Conservation (phyloP, 2,797 vertebrate species). For the Catamblyrhynchus diadema region DNA sequence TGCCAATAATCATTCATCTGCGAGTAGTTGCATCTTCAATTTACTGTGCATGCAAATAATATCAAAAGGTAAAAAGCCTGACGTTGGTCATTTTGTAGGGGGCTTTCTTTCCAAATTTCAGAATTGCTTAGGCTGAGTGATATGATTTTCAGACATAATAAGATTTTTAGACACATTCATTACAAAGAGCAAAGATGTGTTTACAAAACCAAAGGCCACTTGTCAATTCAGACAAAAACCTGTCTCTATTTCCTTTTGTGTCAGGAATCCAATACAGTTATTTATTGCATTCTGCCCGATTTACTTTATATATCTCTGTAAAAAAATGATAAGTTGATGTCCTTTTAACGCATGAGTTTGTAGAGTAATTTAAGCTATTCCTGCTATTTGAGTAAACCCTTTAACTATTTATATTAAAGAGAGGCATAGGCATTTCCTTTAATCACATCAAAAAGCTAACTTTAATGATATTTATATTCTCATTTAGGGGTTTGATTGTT, state of each 20-base stretch:
- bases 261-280: background rate
- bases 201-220: background rate
- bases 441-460: background rate
- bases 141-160: background rate
- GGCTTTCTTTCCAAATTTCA: background rate
- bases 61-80: background rate
- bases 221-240: background rate
- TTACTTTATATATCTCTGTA: background rate
- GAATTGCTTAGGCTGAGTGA: background rate
- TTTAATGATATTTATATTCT: background rate
- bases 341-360: background rate
- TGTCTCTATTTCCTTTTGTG: background rate
- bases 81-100: background rate
- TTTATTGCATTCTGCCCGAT: background rate
- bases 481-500: background rate
- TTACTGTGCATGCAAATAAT: background rate
- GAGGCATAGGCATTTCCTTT: background rate
- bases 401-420: background rate
- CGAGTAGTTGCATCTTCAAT: background rate
- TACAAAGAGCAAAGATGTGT: background rate
- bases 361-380: background rate
- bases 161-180: background rate
- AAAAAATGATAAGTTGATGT: background rate
- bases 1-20: background rate
- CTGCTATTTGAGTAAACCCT: background rate